Evolutionary conservation across 1,140 invertebrate species (phyloP).

Genomic region (Ostrea denselamellosa): DNA sequence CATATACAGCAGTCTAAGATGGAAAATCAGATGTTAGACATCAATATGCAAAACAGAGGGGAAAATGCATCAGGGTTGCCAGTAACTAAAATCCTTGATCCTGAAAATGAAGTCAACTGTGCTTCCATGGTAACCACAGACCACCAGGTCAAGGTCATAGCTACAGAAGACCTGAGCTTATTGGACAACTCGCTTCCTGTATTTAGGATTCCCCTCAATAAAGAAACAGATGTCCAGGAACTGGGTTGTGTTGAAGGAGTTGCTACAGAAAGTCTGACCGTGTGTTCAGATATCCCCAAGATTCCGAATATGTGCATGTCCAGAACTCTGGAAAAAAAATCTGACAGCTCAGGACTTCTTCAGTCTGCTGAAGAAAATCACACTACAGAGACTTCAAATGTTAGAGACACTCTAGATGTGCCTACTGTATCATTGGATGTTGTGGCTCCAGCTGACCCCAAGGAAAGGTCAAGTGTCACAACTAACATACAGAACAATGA

Average conservation of each 20-base stretch:
- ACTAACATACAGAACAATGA: not conserved
- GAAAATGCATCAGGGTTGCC: not conserved
- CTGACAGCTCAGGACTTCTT: not conserved
- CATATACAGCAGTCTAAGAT: not conserved
- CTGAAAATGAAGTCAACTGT: not conserved
- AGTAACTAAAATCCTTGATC: not conserved
- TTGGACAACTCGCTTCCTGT: not conserved
- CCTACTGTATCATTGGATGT: not conserved
- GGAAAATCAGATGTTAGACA: not conserved
- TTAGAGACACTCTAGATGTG: not conserved
- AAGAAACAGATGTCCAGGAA: not conserved
- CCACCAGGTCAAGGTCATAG: slow-evolving; percentile 13
- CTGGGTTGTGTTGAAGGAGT: not conserved
- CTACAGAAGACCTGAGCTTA: not conserved
- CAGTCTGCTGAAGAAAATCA: not conserved
- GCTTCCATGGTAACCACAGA: not conserved
- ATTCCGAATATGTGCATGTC: not conserved
- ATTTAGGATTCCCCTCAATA: not conserved
- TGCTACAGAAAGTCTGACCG: not conserved
- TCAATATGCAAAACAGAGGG: not conserved
- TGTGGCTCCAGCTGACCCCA: not conserved
- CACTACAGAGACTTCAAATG: not conserved
- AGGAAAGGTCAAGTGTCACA: slow-evolving; percentile 14
- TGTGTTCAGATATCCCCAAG: not conserved
- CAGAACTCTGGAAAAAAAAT: not conserved